These are phyloP conservation scores for Sylvia borin DNA, from an alignment of 2,797 vertebrate species.

Conservation along the genomic window DNA sequence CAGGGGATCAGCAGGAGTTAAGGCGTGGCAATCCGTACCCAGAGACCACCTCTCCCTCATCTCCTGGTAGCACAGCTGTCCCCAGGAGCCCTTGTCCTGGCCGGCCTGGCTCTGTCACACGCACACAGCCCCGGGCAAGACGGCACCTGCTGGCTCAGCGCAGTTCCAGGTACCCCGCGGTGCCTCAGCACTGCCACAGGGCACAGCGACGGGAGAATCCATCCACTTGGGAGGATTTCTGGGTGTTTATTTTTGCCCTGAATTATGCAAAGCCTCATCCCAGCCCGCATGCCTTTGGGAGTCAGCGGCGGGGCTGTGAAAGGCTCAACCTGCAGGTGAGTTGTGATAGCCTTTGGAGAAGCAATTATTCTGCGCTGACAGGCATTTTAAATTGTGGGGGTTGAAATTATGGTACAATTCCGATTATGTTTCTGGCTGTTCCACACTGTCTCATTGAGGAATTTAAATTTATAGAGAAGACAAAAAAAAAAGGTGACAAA, in stretches of 20 bases:
- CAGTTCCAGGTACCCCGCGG: rapidly evolving
- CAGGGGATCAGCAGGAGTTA: neutral
- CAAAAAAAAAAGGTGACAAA: slow-evolving; percentile 20
- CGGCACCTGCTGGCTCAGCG: rapidly evolving
- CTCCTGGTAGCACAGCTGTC: rapidly evolving
- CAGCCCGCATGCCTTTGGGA: neutral
- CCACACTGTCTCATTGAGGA: neutral
- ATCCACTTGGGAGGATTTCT: rapidly evolving
- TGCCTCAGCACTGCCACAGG: neutral
- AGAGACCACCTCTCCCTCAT: neutral
- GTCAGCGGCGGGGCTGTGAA: neutral
- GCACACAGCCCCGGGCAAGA: rapidly evolving
- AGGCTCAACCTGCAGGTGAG: neutral
- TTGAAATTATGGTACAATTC: neutral
- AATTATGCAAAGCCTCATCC: neutral
- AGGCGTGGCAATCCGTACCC: too few species aligned
- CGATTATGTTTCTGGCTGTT: neutral
- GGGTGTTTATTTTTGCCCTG: neutral
- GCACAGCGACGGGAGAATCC: rapidly evolving
- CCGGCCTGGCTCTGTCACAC: neutral
- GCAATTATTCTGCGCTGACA: slow-evolving; percentile 16
- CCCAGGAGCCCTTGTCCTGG: neutral
- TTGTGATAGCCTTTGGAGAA: neutral
- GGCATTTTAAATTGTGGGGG: neutral
- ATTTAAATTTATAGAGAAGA: neutral